Percentiles rank a stretch among this genome's conserved stretches.
Conservation (phyloP, 2,797 vertebrate genomes). For the Hozukius guyotensis region DNA sequence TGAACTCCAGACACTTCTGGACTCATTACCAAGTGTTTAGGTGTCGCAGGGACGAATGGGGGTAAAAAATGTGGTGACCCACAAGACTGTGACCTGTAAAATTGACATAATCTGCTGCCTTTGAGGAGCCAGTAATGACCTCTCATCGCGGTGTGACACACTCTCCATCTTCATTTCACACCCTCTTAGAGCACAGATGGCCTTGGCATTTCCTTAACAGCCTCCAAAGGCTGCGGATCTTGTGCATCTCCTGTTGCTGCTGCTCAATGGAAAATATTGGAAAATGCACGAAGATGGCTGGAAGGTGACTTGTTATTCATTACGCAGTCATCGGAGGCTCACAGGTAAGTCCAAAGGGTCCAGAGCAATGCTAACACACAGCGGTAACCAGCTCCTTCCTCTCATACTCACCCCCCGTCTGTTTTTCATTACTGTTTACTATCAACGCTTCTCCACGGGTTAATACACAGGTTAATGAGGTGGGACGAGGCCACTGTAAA, state of each 20-base stretch:
- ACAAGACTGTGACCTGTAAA: slow-evolving; percentile 78
- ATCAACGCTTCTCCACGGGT: slow-evolving; percentile 59
- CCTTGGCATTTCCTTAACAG: slow-evolving; percentile 75
- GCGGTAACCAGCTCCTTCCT: neutral
- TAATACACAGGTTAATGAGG: slow-evolving; percentile 70
- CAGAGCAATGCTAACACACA: neutral
- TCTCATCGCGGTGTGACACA: slow-evolving; percentile 73
- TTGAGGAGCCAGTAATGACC: slow-evolving; percentile 81
- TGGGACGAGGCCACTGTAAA: slow-evolving; percentile 66
- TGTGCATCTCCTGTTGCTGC: slow-evolving; percentile 31
- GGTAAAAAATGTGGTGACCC: slow-evolving; percentile 64
- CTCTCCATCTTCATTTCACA: slow-evolving; percentile 83
- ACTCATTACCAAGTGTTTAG: slow-evolving; percentile 70
- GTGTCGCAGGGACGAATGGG: slow-evolving; percentile 50
- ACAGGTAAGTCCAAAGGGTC: neutral
- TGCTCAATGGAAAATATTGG: slow-evolving; percentile 8
- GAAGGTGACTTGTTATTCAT: neutral
- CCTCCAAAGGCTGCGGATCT: slow-evolving; percentile 41
- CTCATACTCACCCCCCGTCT: slow-evolving; percentile 12
- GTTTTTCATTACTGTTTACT: slow-evolving; percentile 38
- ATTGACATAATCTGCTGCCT: slow-evolving; percentile 81
- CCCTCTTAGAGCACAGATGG: slow-evolving; percentile 76
- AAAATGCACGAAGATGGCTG: slow-evolving; percentile 6
- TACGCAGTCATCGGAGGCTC: neutral
- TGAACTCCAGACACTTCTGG: slow-evolving; percentile 58